phyloP scores from a whole-genome alignment of 2,888 invertebrate species.

The Phragmatobia fuliginosa region DNA sequence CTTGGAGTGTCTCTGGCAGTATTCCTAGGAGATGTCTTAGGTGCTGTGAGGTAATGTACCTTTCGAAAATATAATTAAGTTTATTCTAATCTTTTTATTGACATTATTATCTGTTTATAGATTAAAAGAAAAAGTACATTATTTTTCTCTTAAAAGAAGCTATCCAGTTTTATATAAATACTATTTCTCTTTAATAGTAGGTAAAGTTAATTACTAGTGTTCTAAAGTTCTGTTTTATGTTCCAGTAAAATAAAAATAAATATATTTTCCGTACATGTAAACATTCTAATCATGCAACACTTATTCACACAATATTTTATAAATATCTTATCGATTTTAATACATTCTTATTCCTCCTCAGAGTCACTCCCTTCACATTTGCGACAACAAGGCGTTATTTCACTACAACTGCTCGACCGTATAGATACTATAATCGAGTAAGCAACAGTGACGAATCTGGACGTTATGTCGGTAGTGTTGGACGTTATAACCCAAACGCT shows the following conservation, averaged over 20 bases:
- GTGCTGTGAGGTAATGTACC: slow-evolving; percentile 20
- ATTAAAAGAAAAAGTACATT: too few relatives aligned
- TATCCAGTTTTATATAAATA: too few relatives aligned
- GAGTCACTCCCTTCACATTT: slow-evolving; percentile 6
- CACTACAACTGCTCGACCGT: slow-evolving; percentile 24
- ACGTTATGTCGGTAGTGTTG: slow-evolving; percentile 44
- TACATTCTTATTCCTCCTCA: not conserved
- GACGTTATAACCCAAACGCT: slow-evolving; percentile 53
- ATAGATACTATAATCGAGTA: slow-evolving; percentile 41
- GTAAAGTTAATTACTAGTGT: too few relatives aligned
- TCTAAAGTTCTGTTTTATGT: too few relatives aligned
- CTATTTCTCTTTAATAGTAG: too few relatives aligned
- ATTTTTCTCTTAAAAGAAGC: too few relatives aligned
- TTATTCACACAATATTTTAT: too few relatives aligned
- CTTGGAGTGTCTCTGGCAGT: slow-evolving; percentile 9
- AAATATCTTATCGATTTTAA: not conserved
- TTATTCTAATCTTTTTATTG: not conserved
- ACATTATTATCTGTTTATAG: not conserved
- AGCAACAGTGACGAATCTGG: slow-evolving; percentile 43
- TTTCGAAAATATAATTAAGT: not conserved
- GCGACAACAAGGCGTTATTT: slow-evolving; percentile 5
- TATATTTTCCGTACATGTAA: not conserved
- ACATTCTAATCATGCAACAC: not conserved
- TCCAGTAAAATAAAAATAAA: too few relatives aligned
- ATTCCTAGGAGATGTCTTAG: slow-evolving; percentile 5